Conservation (phyloP, 2,888 invertebrate species). For the Choristoneura rosaceana region DNA sequence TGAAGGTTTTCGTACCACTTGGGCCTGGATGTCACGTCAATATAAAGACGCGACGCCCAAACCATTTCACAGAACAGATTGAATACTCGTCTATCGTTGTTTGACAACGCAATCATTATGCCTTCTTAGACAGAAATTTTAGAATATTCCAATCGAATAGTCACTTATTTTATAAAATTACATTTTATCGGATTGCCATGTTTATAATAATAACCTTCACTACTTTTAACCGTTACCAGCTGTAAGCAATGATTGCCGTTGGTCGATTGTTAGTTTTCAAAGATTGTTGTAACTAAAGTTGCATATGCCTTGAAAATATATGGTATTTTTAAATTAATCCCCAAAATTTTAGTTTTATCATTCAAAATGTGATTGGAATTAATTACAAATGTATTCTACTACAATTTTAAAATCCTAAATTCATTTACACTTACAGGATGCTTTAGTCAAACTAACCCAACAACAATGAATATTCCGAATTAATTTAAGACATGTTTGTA, state of each 20-base stretch:
- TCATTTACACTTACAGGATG: too few relatives aligned
- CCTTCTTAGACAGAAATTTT: not conserved
- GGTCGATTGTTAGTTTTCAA: not conserved
- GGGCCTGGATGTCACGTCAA: slow-evolving; percentile 4
- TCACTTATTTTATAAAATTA: too few relatives aligned
- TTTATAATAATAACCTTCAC: not conserved
- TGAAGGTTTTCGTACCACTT: slow-evolving; percentile 13
- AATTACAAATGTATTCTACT: too few relatives aligned
- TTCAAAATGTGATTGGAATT: too few relatives aligned
- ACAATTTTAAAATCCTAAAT: too few relatives aligned
- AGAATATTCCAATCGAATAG: too few relatives aligned
- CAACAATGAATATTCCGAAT: too few relatives aligned
- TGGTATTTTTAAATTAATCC: too few relatives aligned
- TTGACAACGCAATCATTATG: slow-evolving; percentile 4
- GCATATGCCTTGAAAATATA: too few relatives aligned
- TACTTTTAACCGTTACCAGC: not conserved
- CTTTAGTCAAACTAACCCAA: too few relatives aligned
- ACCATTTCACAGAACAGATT: slow-evolving; percentile 10
- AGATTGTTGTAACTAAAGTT: too few relatives aligned
- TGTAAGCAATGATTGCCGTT: slow-evolving; percentile 5
- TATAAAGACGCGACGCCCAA: not conserved
- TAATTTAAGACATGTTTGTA: not conserved
- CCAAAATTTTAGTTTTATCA: too few relatives aligned
- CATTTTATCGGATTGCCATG: not conserved
- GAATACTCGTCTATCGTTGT: not conserved